Evolutionary conservation across 2,797 vertebrate genomes (phyloP).

Genomic region (Typhlichthys eigenmanni): DNA sequence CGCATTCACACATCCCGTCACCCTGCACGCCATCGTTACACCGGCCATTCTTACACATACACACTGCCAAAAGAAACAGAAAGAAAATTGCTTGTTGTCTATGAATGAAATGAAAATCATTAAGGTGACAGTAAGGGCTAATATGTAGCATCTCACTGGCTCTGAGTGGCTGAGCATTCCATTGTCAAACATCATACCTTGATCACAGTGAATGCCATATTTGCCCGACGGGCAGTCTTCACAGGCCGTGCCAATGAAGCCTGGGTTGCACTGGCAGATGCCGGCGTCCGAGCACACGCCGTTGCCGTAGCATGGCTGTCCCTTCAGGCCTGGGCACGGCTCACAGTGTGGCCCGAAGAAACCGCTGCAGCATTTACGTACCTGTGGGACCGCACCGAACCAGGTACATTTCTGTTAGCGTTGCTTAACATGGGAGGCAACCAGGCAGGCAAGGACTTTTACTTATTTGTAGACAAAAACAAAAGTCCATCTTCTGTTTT

Average conservation of each 20-base stretch:
- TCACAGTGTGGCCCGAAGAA: slow-evolving; percentile 89
- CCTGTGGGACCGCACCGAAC: slow-evolving; percentile 66
- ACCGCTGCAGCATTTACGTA: slow-evolving; percentile 80
- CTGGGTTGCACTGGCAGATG: slow-evolving; percentile 76
- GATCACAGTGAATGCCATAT: slow-evolving; percentile 86
- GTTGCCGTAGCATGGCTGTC: slow-evolving; percentile 80
- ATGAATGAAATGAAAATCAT: background rate
- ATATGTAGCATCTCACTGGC: background rate
- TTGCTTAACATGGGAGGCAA: background rate
- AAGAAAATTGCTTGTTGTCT: background rate
- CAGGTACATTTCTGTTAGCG: background rate
- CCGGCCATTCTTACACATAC: slow-evolving; percentile 82
- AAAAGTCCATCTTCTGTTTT: no score
- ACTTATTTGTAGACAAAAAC: no score
- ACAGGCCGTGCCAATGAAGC: slow-evolving; percentile 86
- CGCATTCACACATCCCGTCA: slow-evolving; percentile 87
- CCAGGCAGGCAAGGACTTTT: no score
- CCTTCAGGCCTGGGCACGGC: slow-evolving; percentile 80
- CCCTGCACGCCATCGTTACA: slow-evolving; percentile 82
- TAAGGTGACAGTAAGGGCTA: background rate
- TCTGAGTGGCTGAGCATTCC: background rate
- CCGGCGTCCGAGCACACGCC: slow-evolving; percentile 87
- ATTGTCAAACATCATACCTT: slow-evolving; percentile 73
- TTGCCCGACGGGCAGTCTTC: slow-evolving; percentile 80
- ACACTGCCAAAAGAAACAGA: slow-evolving; percentile 68